Base-by-base conservation (phyloP, 2,113 vertebrate species). In the Mus spicilegus region DNA sequence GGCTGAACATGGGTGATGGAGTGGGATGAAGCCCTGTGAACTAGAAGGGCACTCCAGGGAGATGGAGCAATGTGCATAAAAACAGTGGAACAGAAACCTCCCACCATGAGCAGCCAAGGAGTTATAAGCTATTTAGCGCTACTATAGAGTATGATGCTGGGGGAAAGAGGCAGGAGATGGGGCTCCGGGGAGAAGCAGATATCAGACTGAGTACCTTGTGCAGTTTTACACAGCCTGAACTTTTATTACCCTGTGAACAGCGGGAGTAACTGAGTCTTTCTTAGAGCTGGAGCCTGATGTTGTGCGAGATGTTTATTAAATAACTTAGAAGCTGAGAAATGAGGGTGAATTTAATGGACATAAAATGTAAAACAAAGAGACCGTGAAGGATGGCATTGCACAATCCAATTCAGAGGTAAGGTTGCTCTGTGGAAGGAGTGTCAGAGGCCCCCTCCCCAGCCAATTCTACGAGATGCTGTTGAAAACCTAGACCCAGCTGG, bases 221-320 rank as follows among this genome's bases (percentile, higher is more conserved):
- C 28, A 22, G 17, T 26, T 42, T 63, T 67, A 26, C 0, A 9
- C 7, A 28, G 49, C 7, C 24, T 58, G 33, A 51, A 24, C 19
- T 63, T 30, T n/a, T 56, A 78, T 61, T 69, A 69, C 33, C 14
- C 17, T 24, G 17, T 33, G 77, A 92, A 72, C 30, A 75, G 5
- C 73, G 1, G 28, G 89, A 91, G 22, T 9, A n/a, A 69, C 5
- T 33, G 67, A 89, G 24, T 42, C 76, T 54, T 95, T 56, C 56
- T 72, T 95, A 58, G 89, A 76, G 39, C 14, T 36, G 54, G 33
- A 73, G 20, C 65, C 28, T 88, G 58, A 20, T 73, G 89, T 92
- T 56, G 19, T 80, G 54, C 70, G 49, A 94, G 70, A 72, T 63
- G 49, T 96, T 93, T 73, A 70, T 78, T 91, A 88, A 90, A 69